Conservation (phyloP, 2,888 invertebrate genomes). For the Harmothoe impar region DNA sequence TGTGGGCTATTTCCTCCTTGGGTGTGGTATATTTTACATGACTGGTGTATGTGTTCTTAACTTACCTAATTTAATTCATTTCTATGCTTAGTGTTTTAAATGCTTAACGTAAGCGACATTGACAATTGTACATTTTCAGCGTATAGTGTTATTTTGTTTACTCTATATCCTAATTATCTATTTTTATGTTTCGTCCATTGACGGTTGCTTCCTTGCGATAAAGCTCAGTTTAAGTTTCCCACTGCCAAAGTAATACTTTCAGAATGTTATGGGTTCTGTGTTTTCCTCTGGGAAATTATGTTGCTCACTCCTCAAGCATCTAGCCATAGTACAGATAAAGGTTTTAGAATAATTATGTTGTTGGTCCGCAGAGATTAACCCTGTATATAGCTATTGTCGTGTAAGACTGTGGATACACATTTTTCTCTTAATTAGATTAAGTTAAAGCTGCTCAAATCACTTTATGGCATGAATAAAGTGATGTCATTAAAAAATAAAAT, state of each 20-base stretch:
- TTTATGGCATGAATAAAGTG: too few relatives aligned
- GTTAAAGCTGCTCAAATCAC: too few relatives aligned
- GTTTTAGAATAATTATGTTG: background rate
- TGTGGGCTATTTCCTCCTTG: too few relatives aligned
- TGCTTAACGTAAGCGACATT: background rate
- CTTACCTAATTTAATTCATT: too few relatives aligned
- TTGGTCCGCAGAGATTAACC: background rate
- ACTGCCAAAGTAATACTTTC: background rate
- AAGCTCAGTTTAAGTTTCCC: background rate
- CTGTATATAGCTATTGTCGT: background rate
- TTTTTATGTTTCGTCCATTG: slow-evolving; percentile 9
- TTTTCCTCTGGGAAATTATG: background rate
- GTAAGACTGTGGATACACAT: too few relatives aligned
- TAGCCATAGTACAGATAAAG: background rate
- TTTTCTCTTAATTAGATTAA: too few relatives aligned
- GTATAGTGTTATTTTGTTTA: slow-evolving; percentile 27
- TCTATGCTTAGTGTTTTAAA: too few relatives aligned
- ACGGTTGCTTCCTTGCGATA: slow-evolving; percentile 15
- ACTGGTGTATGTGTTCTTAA: too few relatives aligned
- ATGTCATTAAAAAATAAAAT: too few relatives aligned
- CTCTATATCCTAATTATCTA: background rate
- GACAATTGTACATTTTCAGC: background rate
- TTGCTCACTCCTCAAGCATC: background rate
- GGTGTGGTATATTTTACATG: too few relatives aligned
- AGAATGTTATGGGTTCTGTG: background rate